Evolutionary conservation across 2,888 invertebrate species (phyloP).

Genomic region (Cephalotes varians): DNA sequence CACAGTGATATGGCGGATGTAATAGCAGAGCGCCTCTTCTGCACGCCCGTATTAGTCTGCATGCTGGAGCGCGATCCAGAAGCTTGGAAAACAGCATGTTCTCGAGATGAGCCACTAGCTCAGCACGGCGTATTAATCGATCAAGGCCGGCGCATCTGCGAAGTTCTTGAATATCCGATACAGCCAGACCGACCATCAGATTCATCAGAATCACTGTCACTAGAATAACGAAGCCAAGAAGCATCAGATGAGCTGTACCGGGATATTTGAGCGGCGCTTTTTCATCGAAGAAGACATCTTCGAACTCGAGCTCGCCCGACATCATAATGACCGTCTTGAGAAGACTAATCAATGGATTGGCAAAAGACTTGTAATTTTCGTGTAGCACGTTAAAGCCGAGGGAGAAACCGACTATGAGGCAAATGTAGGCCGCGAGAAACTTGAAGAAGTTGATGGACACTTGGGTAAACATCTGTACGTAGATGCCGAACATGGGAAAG

Average conservation of each 20-base stretch:
- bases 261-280: slow-evolving; percentile 88
- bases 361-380: slow-evolving; percentile 91
- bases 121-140: slow-evolving; percentile 92
- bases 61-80: slow-evolving; percentile 89
- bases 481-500: slow-evolving; percentile 94
- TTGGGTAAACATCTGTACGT: slow-evolving; percentile 94
- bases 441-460: slow-evolving; percentile 94
- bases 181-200: slow-evolving; percentile 93
- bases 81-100: slow-evolving; percentile 93
- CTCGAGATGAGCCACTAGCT: slow-evolving; percentile 93
- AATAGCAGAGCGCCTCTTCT: slow-evolving; percentile 92
- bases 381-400: slow-evolving; percentile 94
- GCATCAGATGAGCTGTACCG: slow-evolving; percentile 91
- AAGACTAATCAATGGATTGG: slow-evolving; percentile 88
- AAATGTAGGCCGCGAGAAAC: slow-evolving; percentile 93
- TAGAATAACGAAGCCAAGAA: slow-evolving; percentile 91
- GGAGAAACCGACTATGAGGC: slow-evolving; percentile 92
- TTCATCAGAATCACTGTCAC: slow-evolving; percentile 94
- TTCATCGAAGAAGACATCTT: slow-evolving; percentile 91
- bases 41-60: slow-evolving; percentile 89
- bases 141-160: slow-evolving; percentile 93
- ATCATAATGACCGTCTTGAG: slow-evolving; percentile 95
- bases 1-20: slow-evolving; percentile 91
- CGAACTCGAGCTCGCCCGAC: slow-evolving; percentile 95
- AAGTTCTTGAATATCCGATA: slow-evolving; percentile 94